Evolutionary conservation across 2,888 invertebrate species (phyloP).

Genomic region (Lasioglossum leucozonium): DNA sequence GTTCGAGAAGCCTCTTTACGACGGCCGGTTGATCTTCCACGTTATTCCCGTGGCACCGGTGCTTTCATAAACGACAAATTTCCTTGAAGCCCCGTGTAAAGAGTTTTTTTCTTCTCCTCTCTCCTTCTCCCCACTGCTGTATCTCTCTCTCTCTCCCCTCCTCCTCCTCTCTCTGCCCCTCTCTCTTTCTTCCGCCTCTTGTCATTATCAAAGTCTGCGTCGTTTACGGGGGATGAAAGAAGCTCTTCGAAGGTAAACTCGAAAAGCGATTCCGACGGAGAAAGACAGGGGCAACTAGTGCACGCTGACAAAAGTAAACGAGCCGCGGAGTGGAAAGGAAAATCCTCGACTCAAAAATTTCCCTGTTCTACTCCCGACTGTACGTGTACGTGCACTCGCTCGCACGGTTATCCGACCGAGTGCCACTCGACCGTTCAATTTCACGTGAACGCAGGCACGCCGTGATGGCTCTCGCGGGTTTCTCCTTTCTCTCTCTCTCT

Average conservation of each 20-base stretch:
- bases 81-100: conserved; percentile 30
- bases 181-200: background rate
- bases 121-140: background rate
- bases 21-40: conserved; percentile 45
- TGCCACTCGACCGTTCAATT: conserved; percentile 53
- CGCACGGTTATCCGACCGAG: conserved; percentile 19
- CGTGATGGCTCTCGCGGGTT: background rate
- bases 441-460: conserved; percentile 37
- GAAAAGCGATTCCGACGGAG: background rate
- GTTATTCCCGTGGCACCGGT: conserved; percentile 38
- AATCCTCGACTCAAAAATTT: conserved; percentile 23
- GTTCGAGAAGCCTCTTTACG: conserved; percentile 51
- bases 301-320: conserved; percentile 12
- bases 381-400: background rate
- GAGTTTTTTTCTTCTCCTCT: background rate
- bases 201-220: conserved; percentile 13
- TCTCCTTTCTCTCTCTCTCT: background rate
- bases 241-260: conserved; percentile 32
- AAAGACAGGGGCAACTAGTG: background rate
- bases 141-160: background rate
- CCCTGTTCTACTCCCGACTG: background rate
- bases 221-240: background rate
- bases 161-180: background rate
- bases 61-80: conserved; percentile 48
- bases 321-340: background rate